phyloP scores from a whole-genome alignment of 2,797 vertebrate genomes.

The Miichthys miiuy region DNA sequence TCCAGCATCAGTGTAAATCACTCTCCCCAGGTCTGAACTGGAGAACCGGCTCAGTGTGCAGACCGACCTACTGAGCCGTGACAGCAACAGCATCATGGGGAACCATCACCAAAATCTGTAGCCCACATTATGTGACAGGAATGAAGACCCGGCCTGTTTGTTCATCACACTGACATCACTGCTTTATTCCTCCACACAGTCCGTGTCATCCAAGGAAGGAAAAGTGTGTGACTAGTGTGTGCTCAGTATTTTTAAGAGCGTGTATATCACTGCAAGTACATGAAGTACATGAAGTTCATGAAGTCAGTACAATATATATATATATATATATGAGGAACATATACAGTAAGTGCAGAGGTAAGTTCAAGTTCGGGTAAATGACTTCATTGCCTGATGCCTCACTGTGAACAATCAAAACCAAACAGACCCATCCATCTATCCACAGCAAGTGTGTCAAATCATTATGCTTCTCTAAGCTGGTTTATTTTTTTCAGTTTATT shows the following conservation, averaged over 20 bases:
- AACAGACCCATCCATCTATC: slow-evolving; percentile 5
- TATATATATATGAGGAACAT: neutral
- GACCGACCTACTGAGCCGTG: slow-evolving; percentile 46
- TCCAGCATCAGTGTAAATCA: neutral
- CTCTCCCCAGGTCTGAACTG: neutral
- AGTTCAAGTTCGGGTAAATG: slow-evolving; percentile 6
- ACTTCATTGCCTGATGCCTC: slow-evolving; percentile 5
- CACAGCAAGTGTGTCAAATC: slow-evolving; percentile 49
- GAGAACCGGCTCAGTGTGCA: slow-evolving; percentile 19
- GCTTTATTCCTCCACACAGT: neutral
- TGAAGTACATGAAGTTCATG: no score
- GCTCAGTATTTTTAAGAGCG: neutral
- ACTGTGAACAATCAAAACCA: neutral
- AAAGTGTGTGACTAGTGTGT: neutral
- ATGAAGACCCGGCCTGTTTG: slow-evolving; percentile 28
- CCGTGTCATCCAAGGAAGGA: neutral
- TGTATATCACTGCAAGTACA: neutral
- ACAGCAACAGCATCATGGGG: slow-evolving; percentile 37
- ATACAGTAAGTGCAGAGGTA: neutral
- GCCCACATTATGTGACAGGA: slow-evolving; percentile 39
- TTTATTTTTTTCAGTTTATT: slow-evolving; percentile 40
- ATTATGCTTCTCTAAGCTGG: slow-evolving; percentile 40
- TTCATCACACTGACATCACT: slow-evolving; percentile 38
- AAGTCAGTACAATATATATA: no score
- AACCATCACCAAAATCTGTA: slow-evolving; percentile 26